Evolutionary conservation across 2,888 invertebrate species (phyloP), one percentile per base, ranked within the genome.

Genomic region (Pocota personata): DNA sequence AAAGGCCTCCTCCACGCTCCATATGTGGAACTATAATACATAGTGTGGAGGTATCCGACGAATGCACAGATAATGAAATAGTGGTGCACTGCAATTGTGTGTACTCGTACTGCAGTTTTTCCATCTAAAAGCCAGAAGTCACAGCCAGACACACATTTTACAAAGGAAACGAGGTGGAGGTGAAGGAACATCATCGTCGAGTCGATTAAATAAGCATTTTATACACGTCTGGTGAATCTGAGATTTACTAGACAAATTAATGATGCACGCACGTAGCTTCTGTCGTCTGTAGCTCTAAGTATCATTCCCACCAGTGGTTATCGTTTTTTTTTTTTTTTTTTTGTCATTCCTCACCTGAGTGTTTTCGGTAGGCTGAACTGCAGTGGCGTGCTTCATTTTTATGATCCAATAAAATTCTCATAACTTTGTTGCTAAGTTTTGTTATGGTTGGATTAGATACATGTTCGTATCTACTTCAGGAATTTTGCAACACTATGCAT

Each of bases 161-260:
- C 30, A 14, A 40, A 27, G 24, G 32, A 58, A 52, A 7, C 37
- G n/a, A 27, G 30, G 19, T 32, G 50, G 27, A 71, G 37, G 40
- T 32, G 66, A 67, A 60, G 67, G 73, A 62, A 75, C 73, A 75
- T 79, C 67, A 79, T 84, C 62, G 55, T 66, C 43, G 37, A 82
- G 76, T 67, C 76, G 86, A 86, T 77, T 86, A 72, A 86, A 82
- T 86, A 82, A 77, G 86, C 76, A 86, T 82, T 86, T 82, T 71
- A 77, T 72, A 72, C 72, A 82, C 76, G 86, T 82, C 86, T 86
- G 86, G 76, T 67, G 71, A 86, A 86, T 86, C 80, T 71, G 84
- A 84, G 84, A 84, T 84, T 80, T 79, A 84, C 84, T 84, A 84
- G 84, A 80, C 84, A 80, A 84, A 84, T 84, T 84, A 80, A 84